Conservation (phyloP, 2,888 invertebrate species). For the Parnassius apollo region DNA sequence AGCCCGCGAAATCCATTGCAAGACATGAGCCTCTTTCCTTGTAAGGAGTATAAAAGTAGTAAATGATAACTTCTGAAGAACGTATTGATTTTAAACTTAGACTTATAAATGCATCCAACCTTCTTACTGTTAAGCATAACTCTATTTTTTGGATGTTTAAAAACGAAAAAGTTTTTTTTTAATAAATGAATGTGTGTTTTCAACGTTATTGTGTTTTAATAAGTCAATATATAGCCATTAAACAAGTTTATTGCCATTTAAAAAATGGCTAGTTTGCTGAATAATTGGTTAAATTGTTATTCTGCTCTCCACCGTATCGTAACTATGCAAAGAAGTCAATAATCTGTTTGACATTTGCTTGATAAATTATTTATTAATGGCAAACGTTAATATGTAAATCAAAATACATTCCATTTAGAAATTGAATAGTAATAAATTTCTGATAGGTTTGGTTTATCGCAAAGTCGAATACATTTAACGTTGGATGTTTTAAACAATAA, state of each 20-base stretch:
- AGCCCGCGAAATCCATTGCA: too few relatives aligned
- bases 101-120: too few relatives aligned
- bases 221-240: conserved; percentile 19
- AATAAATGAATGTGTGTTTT: background rate
- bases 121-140: too few relatives aligned
- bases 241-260: conserved; percentile 25
- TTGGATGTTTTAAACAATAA: too few relatives aligned
- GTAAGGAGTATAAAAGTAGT: too few relatives aligned
- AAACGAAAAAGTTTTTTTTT: background rate
- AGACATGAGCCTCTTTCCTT: too few relatives aligned
- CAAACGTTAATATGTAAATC: conserved; percentile 45
- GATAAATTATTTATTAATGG: conserved; percentile 48
- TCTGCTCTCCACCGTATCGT: conserved; percentile 27
- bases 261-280: conserved; percentile 21
- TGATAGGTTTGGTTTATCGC: too few relatives aligned
- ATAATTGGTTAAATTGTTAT: conserved; percentile 19
- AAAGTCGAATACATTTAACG: too few relatives aligned
- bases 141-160: background rate
- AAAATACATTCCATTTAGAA: conserved; percentile 25
- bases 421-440: too few relatives aligned
- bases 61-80: too few relatives aligned
- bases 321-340: conserved; percentile 35
- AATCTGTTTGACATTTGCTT: conserved; percentile 35
- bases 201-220: conserved; percentile 6
- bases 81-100: too few relatives aligned